Base-by-base conservation (phyloP, 2,888 invertebrate genomes). In the Odontomyia ornata region DNA sequence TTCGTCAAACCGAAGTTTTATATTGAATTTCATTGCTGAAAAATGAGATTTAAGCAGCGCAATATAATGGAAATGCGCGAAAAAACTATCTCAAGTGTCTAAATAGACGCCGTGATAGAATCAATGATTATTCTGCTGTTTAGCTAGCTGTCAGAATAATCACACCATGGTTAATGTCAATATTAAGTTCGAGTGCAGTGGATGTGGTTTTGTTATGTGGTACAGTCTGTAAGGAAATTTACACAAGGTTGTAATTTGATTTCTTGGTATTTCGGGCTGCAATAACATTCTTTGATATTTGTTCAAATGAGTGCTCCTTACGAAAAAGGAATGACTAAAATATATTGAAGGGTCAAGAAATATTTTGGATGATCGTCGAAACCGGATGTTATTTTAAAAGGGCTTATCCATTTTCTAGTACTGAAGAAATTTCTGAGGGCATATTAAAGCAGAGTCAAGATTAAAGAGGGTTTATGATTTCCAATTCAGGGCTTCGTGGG, bases 1-100 rank as follows among this genome's bases (percentile, higher is more conserved):
- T 23, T 73, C 73, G 57, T 73, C 73, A 36, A 73, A 73, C 28
- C 73, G 56, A 21, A 73, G 18, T 36, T 60, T 57, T 18, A 73
- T 57, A 21, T 36, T 73, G 57, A 57, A 73, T 27, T 73, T 73
- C 73, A 73, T 73, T 30, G 47, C 52, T 25, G n/a, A 52, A 5
- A 5, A n/a, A n/a, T 9, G 36, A 5, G 36, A 36, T 36, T 36
- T 36, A 3, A 36, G 9, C 9, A 36, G 9, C 5, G 52, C 4
- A n/a, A n/a, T 18, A 5, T 52, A 5, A 52, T 13, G 52, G 15
- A 52, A 52, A 64, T 64, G 23, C n/a, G 65, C 2, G 36, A 65
- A 30, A 30, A 5, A n/a, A 65, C 9, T 15, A n/a, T 9, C 36
- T 36, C 3, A 36, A 36, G 9, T 15, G n/a, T 36, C n/a, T 4